A percentile compares a stretch with the other conserved stretches of the same genome.
Evolutionary conservation across 2,888 invertebrate species (phyloP).

Genomic region (Odontomyia ornata): DNA sequence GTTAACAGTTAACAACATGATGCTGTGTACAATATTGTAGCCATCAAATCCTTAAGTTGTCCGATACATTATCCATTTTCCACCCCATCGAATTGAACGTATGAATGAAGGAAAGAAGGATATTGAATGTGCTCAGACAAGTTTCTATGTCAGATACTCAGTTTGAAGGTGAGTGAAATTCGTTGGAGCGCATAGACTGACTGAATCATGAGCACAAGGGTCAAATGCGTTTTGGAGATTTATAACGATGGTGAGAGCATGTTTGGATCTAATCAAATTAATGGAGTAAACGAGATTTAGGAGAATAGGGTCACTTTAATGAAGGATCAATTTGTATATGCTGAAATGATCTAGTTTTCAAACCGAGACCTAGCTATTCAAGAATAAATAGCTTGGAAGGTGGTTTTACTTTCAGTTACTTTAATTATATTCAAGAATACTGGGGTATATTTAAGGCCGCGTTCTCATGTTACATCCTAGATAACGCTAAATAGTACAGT

Average conservation of each 20-base stretch:
- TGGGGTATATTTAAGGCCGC: too few relatives aligned
- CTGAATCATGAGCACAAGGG: not conserved
- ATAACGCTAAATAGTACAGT: too few relatives aligned
- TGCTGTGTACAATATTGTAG: slow-evolving; percentile 51
- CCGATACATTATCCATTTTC: slow-evolving; percentile 54
- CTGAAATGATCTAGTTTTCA: too few relatives aligned
- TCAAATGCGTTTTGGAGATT: not conserved
- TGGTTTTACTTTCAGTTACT: too few relatives aligned
- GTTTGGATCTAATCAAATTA: slow-evolving; percentile 3
- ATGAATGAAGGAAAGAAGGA: slow-evolving; percentile 3
- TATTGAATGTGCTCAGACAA: not conserved
- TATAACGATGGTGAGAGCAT: not conserved
- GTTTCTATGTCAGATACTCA: not conserved
- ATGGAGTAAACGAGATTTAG: not conserved
- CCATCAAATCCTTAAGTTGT: slow-evolving; percentile 52
- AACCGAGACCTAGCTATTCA: too few relatives aligned
- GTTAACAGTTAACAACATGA: slow-evolving; percentile 52
- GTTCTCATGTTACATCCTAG: too few relatives aligned
- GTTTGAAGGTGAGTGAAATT: too few relatives aligned
- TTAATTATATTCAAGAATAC: too few relatives aligned
- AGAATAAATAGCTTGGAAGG: too few relatives aligned
- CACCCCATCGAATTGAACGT: slow-evolving; percentile 51
- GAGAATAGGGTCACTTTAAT: too few relatives aligned
- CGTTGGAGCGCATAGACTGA: not conserved
- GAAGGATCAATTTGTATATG: too few relatives aligned